A percentile compares a stretch with the other conserved stretches of the same genome.
Conservation (phyloP, 2,888 invertebrate species). For the Stomorhina lunata region DNA sequence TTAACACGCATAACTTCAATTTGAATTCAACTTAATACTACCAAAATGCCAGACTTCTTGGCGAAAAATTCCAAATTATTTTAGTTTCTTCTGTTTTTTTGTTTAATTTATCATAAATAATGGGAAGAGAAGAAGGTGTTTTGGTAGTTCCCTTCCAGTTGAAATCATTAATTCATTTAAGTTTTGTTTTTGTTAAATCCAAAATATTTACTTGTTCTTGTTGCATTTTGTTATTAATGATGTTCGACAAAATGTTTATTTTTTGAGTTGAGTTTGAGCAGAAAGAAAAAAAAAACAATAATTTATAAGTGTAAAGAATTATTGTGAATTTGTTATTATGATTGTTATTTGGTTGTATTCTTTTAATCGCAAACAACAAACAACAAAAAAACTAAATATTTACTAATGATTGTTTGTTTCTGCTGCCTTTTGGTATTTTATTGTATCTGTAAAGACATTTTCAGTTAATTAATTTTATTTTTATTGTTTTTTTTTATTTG, state of each 20-base stretch:
- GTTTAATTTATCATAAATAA: constrained; percentile 50
- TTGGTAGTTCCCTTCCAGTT: constrained; percentile 23
- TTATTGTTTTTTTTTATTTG: constrained; percentile 62
- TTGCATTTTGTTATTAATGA: constrained; percentile 77
- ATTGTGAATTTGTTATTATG: constrained; percentile 43
- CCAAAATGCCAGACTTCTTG: constrained; percentile 66
- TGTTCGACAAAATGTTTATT: constrained; percentile 75
- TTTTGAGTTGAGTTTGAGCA: neutral
- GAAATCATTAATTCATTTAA: constrained; percentile 76
- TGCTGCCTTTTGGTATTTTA: constrained; percentile 54
- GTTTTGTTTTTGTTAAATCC: constrained; percentile 19
- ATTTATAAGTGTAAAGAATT: constrained; percentile 48
- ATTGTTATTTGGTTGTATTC: constrained; percentile 53
- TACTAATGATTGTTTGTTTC: constrained; percentile 42
- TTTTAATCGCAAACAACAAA: constrained; percentile 48
- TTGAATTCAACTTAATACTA: constrained; percentile 36
- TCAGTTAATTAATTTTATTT: constrained; percentile 66
- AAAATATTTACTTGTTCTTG: constrained; percentile 69
- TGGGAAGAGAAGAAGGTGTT: constrained; percentile 37
- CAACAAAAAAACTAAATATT: constrained; percentile 41
- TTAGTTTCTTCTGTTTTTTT: neutral
- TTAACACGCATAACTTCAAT: constrained; percentile 72
- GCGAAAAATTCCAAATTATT: constrained; percentile 56
- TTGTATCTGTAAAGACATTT: constrained; percentile 42
- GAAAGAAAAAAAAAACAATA: constrained; percentile 33